Base-by-base conservation (phyloP, 2,888 invertebrate genomes). In the Lasioglossum oenotherae region DNA sequence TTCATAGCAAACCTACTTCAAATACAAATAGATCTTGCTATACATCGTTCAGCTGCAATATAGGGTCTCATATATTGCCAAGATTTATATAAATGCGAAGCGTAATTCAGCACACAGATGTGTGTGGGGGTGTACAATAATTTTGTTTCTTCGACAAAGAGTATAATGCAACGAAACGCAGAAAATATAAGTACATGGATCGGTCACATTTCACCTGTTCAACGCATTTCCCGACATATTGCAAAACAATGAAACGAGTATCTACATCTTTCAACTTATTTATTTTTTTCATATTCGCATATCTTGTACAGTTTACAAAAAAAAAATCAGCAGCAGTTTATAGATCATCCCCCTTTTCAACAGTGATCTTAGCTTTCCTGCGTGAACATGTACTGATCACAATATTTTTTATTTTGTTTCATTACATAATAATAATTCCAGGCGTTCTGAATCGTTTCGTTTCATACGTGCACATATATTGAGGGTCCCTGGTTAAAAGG, bases 271-370 rank as follows among this genome's bases (percentile, higher is more conserved):
- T 86, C 82, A 84, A 86, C 82, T 82, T 80, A 80, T 86, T 88
- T 88, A 88, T 87, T 87, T 86, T 77, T 72, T 77, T 84, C 77
- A 86, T 81, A 86, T 84, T 85, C 87, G 88, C 83, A 88, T 79
- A 88, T 81, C 81, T 82, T 80, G 53, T 77, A 86, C 80, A 83
- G 80, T 85, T 82, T 85, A 84, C 78, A 53, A 81, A 84, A 89
- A 84, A 89, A 84, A 78, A 84, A 80, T 81, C 87, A 83, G 78
- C 81, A 83, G 81, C 88, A 80, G 72, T 86, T 44, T 89, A 88
- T 87, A 91, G 91, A 92, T 90, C 90, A 82, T 91, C 87, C 89
- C 90, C 88, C 77, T 91, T 89, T 81, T 89, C 86, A 90, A 92
- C 88, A 86, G 82, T 87, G 81, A 89, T 85, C 57, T 53, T 86